Base-by-base conservation (phyloP, 2,888 invertebrate species). In the Phengaris arion region DNA sequence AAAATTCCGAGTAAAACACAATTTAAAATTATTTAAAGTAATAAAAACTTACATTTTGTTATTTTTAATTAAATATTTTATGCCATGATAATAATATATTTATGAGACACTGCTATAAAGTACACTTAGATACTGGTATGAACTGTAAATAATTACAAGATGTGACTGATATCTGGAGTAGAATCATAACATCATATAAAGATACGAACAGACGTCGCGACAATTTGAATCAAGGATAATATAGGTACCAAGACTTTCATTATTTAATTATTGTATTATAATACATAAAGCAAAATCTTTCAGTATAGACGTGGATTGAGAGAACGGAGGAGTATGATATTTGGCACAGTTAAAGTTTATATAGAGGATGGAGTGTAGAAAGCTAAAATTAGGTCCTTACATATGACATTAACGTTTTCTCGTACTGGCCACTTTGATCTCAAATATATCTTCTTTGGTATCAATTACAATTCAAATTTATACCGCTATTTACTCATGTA, bases 81-180 rank as follows among this genome's bases (percentile, higher is more conserved):
- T 59, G 22, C 10, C 59, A 59, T 59, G 59, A 59, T 15, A 7
- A n/a, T n/a, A n/a, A n/a, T 1, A 57, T 15, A 7, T 7, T 59
- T 59, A 15, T 8, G 59, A 59, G 59, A 59, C 59, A 22, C 22
- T 10, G 10, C 4, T 9, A 10, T 22, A 59, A 57, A 57, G 8
- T 57, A 22, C 59, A 59, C 59, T 59, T 10, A 22, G 22, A 59
- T 59, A 35, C 35, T 35, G 35, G 57, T 57, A 59, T 59, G 59
- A 15, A 70, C 51, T 70, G 70, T 70, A 1, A 70, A 22, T 70
- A 51, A 70, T 70, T 70, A 51, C 70, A 70, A 70, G 70, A 7
- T 52, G 51, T 70, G 35, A 22, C 70, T 70, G 70, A 70, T 70
- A 70, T 51, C 70, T 51, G 51, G 52, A 70, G 70, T 69, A 69